phyloP scores from a whole-genome alignment of 2,888 invertebrate species.

The Dolomedes plantarius region DNA sequence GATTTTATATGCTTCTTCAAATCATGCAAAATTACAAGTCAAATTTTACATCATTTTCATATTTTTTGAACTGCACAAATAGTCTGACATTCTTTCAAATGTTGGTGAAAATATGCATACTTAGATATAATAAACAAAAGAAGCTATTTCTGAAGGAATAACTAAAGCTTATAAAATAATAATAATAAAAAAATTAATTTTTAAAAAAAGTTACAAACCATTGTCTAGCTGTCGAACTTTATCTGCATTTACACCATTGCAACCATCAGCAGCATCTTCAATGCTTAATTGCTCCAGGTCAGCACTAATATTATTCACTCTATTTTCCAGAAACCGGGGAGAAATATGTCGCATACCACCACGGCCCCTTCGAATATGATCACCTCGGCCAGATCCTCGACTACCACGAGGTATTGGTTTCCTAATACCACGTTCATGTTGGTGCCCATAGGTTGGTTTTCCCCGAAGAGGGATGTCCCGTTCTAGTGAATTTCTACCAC shows the following conservation, averaged over 20 bases:
- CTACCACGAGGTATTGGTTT: slow-evolving; percentile 15
- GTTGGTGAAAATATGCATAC: no score
- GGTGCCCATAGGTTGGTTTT: slow-evolving; percentile 30
- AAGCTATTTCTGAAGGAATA: no score
- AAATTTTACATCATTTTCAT: no score
- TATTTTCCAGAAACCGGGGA: slow-evolving; percentile 54
- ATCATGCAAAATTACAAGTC: no score
- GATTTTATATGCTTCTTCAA: no score
- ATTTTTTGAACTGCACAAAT: no score
- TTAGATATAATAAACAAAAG: no score
- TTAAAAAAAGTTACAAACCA: slow-evolving; percentile 32
- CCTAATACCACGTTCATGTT: slow-evolving; percentile 29
- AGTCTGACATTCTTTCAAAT: no score
- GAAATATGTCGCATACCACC: slow-evolving; percentile 56
- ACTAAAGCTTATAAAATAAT: no score
- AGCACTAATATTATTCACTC: slow-evolving; percentile 23
- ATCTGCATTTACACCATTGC: slow-evolving; percentile 32
- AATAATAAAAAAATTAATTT: no score
- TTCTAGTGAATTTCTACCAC: slow-evolving; percentile 35
- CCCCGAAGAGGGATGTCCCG: slow-evolving; percentile 34
- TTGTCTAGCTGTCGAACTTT: slow-evolving; percentile 12
- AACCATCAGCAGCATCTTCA: slow-evolving; percentile 15
- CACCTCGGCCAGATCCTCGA: slow-evolving; percentile 47
- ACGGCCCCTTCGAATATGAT: slow-evolving; percentile 34
- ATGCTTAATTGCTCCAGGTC: slow-evolving; percentile 55